Percentiles rank a stretch among this genome's conserved stretches.
phyloP scores from a whole-genome alignment of 2,113 vertebrate genomes.

The Pongo pygmaeus region DNA sequence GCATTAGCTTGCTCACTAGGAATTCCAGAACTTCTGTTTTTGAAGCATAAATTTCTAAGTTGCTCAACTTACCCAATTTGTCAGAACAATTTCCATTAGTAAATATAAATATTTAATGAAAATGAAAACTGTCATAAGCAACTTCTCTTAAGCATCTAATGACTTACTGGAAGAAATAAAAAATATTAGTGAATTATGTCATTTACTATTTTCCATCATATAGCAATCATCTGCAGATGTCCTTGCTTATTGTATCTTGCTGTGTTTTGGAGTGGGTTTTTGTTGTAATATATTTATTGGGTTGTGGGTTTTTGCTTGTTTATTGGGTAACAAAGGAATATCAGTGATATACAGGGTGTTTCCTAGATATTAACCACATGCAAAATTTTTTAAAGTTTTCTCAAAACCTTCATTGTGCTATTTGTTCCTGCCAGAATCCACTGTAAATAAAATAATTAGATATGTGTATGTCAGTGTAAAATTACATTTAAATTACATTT shows the following conservation, averaged over 20 bases:
- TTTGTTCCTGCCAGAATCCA: not conserved
- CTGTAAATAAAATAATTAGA: not conserved
- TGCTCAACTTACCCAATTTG: constrained; percentile 84
- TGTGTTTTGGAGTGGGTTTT: constrained; percentile 1
- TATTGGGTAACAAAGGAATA: not conserved
- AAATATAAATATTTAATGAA: constrained; percentile 88
- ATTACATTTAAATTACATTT: not conserved
- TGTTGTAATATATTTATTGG: not conserved
- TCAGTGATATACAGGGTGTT: not conserved
- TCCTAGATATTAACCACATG: not conserved
- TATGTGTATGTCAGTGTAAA: not conserved
- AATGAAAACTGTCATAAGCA: constrained; percentile 81
- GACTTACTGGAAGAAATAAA: constrained; percentile 83
- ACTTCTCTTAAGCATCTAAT: constrained; percentile 81
- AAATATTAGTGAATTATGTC: constrained; percentile 67
- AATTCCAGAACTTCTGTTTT: constrained; percentile 81
- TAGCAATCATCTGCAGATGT: not conserved
- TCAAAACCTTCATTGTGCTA: not conserved
- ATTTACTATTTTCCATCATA: constrained; percentile 68
- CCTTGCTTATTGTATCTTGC: not conserved
- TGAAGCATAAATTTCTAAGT: constrained; percentile 81
- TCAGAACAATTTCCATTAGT: constrained; percentile 87
- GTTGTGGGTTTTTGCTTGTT: not conserved
- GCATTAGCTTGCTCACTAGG: constrained; percentile 78
- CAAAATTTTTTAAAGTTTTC: not conserved